Conservation (phyloP, 30 jellyfish, hydroid and myxozoan genomes). For the Turritopsis dohrnii region DNA sequence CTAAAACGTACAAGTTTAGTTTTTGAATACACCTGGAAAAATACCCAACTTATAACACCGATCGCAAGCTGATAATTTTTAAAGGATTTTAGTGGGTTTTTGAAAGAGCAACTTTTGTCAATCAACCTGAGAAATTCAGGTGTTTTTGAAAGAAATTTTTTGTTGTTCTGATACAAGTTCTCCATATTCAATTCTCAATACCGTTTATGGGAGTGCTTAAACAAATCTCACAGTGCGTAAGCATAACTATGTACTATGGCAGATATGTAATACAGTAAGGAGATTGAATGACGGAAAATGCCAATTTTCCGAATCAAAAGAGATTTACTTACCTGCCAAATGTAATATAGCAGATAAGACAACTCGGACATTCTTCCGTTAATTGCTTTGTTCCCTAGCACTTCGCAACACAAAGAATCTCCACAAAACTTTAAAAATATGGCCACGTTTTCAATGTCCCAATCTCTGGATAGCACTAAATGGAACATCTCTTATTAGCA, state of each 20-base stretch:
- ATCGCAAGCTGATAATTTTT: too few species aligned
- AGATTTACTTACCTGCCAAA: conserved; percentile 68
- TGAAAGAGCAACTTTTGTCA: too few species aligned
- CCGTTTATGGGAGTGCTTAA: too few species aligned
- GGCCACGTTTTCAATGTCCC: conserved; percentile 81
- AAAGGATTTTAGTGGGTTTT: too few species aligned
- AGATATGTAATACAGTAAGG: too few species aligned
- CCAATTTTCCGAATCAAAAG: background rate
- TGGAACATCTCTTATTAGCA: background rate
- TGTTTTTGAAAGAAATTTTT: too few species aligned
- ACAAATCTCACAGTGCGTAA: too few species aligned
- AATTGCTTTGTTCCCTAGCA: conserved; percentile 70
- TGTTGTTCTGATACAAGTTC: too few species aligned
- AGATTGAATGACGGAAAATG: background rate
- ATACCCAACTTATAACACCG: too few species aligned
- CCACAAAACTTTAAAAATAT: conserved; percentile 55
- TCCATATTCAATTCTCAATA: too few species aligned
- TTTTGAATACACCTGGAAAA: background rate
- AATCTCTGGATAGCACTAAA: conserved; percentile 57
- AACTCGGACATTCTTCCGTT: conserved; percentile 74
- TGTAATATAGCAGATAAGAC: conserved; percentile 59
- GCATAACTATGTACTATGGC: too few species aligned
- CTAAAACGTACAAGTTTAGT: conserved; percentile 6
- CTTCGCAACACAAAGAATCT: conserved; percentile 75
- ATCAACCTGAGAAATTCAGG: too few species aligned